A percentile compares a stretch with the other conserved stretches of the same genome.
Conservation (phyloP, 2,797 vertebrate genomes). For the Siniperca scherzeri region DNA sequence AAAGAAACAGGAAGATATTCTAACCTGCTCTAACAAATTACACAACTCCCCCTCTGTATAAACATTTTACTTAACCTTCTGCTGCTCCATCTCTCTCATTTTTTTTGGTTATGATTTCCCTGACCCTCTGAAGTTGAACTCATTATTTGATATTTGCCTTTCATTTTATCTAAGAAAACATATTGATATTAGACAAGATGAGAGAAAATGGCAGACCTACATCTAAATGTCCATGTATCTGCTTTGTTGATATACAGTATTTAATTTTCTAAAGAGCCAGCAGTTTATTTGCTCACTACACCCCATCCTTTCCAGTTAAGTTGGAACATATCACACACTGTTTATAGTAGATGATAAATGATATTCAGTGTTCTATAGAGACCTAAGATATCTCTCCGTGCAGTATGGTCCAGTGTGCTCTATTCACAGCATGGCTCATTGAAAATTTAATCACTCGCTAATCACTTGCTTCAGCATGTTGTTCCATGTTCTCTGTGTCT, state of each 20-base stretch:
- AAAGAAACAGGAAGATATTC: slow-evolving; percentile 47
- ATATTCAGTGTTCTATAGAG: slow-evolving; percentile 33
- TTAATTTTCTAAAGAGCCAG: slow-evolving; percentile 21
- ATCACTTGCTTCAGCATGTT: slow-evolving; percentile 66
- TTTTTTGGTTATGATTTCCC: slow-evolving; percentile 22
- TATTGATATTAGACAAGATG: slow-evolving; percentile 1
- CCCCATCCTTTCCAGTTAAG: slow-evolving; percentile 32
- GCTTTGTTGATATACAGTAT: slow-evolving; percentile 7
- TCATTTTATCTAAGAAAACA: slow-evolving; percentile 40
- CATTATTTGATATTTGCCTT: slow-evolving; percentile 54
- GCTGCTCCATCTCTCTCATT: slow-evolving; percentile 22
- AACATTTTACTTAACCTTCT: slow-evolving; percentile 51
- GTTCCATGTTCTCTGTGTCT: slow-evolving; percentile 37
- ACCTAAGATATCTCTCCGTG: slow-evolving; percentile 44
- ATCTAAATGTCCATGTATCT: not conserved
- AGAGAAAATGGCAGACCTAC: slow-evolving; percentile 9
- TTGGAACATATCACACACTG: slow-evolving; percentile 32
- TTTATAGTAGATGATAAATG: slow-evolving; percentile 64
- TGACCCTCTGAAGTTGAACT: slow-evolving; percentile 42
- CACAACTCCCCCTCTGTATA: slow-evolving; percentile 39
- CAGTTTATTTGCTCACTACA: slow-evolving; percentile 26
- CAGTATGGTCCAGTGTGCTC: slow-evolving; percentile 49
- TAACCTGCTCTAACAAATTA: slow-evolving; percentile 45
- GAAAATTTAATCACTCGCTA: slow-evolving; percentile 74
- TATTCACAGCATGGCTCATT: slow-evolving; percentile 72